Conservation (phyloP, 2,888 invertebrate genomes). For the Caenorhabditis afra region DNA sequence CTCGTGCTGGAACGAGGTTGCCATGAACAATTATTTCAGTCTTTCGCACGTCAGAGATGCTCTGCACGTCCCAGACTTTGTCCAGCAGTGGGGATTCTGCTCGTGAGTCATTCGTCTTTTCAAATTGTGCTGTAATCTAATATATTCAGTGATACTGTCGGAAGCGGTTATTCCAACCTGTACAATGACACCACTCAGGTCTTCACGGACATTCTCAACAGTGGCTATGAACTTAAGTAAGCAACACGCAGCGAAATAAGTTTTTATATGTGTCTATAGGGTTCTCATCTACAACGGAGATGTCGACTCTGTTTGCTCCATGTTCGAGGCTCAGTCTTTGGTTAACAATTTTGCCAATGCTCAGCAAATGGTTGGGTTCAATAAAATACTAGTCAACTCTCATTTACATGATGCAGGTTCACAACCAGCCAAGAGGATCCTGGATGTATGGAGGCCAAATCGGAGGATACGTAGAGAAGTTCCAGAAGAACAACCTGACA, state of each 20-base stretch:
- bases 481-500: conserved; percentile 57
- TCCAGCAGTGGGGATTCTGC: conserved; percentile 72
- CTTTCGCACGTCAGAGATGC: conserved; percentile 72
- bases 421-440: conserved; percentile 45
- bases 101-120: conserved; percentile 56
- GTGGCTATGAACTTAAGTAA: conserved; percentile 63
- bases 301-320: conserved; percentile 70
- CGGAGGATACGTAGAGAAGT: conserved; percentile 69
- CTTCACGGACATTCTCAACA: conserved; percentile 66
- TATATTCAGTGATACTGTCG: conserved; percentile 23
- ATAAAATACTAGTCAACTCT: background rate
- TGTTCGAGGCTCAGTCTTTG: conserved; percentile 71
- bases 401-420: background rate
- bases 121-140: too few relatives aligned
- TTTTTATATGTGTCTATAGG: conserved; percentile 26
- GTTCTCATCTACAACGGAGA: conserved; percentile 75
- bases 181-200: conserved; percentile 71
- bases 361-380: conserved; percentile 37
- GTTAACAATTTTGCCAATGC: conserved; percentile 63
- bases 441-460: conserved; percentile 66
- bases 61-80: conserved; percentile 74
- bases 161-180: conserved; percentile 59
- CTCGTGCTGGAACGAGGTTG: conserved; percentile 71
- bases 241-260: background rate
- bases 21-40: conserved; percentile 66